phyloP scores from a whole-genome alignment of 2,888 invertebrate genomes.

The Neocrepidodera transversa region DNA sequence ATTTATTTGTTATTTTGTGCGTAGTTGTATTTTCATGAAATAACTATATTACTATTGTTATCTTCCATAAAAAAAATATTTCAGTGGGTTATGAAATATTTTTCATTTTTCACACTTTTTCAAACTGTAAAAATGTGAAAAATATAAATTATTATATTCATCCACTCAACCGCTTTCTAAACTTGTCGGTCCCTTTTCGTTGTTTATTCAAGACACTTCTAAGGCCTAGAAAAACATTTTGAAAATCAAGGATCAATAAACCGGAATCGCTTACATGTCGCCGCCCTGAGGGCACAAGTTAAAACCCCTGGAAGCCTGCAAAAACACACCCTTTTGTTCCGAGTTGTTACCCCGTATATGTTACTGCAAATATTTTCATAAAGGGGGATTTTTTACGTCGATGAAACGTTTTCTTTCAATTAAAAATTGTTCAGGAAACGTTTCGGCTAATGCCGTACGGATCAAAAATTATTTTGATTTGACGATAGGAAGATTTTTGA shows the following conservation, averaged over 20 bases:
- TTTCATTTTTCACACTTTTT: too few relatives aligned
- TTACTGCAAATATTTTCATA: constrained; percentile 56
- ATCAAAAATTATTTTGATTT: constrained; percentile 21
- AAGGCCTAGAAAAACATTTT: constrained; percentile 34
- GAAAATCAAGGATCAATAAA: constrained; percentile 40
- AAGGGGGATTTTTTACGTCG: constrained; percentile 51
- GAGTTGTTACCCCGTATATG: constrained; percentile 54
- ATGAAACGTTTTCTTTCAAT: constrained; percentile 40
- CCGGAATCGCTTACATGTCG: constrained; percentile 35
- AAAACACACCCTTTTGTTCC: constrained; percentile 57
- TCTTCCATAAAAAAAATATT: too few relatives aligned
- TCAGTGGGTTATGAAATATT: too few relatives aligned
- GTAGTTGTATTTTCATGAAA: too few relatives aligned
- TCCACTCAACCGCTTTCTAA: too few relatives aligned
- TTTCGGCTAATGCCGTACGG: constrained; percentile 26
- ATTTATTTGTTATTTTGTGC: too few relatives aligned
- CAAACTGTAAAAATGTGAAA: too few relatives aligned
- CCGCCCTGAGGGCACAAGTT: constrained; percentile 42
- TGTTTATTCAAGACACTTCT: constrained; percentile 33
- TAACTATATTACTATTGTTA: too few relatives aligned
- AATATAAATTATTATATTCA: too few relatives aligned
- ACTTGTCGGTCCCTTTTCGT: constrained; percentile 9
- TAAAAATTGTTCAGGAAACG: constrained; percentile 34
- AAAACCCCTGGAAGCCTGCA: constrained; percentile 51
- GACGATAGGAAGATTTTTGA: constrained; percentile 15